Conservation (phyloP, 2,113 vertebrate species). For the Dryoscopus gambensis region DNA sequence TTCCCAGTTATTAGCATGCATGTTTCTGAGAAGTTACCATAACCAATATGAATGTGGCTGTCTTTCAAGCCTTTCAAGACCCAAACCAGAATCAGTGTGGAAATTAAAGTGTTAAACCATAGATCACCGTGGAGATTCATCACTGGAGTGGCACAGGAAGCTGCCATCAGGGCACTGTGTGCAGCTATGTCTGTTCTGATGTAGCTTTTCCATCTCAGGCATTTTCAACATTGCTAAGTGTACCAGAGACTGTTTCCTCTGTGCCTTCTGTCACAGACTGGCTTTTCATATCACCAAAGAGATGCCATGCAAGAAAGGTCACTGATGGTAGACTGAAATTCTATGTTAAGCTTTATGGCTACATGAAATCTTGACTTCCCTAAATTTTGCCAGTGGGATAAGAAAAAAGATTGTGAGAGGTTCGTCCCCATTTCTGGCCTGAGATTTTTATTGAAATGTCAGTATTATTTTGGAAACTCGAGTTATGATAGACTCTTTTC, state of each 20-base stretch:
- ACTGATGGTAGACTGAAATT: background rate
- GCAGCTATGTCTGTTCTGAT: background rate
- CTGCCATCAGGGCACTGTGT: background rate
- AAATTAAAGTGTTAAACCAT: background rate
- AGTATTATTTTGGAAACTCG: background rate
- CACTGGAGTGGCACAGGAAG: background rate
- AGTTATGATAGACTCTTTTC: background rate
- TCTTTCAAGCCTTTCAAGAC: background rate
- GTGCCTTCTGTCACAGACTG: background rate
- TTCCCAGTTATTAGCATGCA: background rate
- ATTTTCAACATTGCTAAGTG: background rate
- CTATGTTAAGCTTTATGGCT: background rate
- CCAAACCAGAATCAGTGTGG: background rate
- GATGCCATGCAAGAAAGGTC: background rate
- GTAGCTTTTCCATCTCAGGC: background rate
- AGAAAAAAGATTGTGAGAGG: background rate
- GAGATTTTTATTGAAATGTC: background rate
- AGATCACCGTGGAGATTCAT: background rate
- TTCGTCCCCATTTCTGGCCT: background rate
- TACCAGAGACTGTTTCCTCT: background rate
- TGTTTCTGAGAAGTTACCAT: background rate
- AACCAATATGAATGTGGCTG: background rate
- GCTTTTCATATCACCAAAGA: background rate
- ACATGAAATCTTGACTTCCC: background rate
- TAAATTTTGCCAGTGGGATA: background rate